These are phyloP conservation scores for Tachysurus vachellii DNA, from an alignment of 2,113 vertebrate species.

Conservation along the genomic window DNA sequence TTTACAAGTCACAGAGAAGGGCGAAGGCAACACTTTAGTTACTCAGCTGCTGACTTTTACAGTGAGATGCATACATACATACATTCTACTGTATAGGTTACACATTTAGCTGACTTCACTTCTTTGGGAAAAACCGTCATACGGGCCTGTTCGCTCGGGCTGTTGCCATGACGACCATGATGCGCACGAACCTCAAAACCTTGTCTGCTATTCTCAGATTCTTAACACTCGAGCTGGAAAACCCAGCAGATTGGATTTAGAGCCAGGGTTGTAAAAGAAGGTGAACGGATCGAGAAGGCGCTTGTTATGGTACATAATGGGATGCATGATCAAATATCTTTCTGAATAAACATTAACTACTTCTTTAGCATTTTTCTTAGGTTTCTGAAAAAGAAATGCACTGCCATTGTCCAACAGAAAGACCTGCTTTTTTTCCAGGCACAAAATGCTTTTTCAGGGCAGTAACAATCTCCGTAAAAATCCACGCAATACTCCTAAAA, in stretches of 20 bases:
- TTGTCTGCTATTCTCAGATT: background rate
- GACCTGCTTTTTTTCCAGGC: background rate
- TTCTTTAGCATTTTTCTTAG: background rate
- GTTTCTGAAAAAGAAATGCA: background rate
- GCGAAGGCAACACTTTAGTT: background rate
- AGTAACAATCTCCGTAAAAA: background rate
- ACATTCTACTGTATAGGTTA: background rate
- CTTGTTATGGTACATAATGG: background rate
- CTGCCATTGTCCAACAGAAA: background rate
- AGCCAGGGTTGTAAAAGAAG: background rate
- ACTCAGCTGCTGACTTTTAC: background rate
- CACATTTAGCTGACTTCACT: background rate
- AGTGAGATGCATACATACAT: background rate
- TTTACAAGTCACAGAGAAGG: slow-evolving; percentile 48
- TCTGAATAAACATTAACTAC: background rate
- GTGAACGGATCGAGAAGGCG: background rate
- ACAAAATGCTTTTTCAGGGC: background rate
- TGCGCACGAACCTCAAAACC: background rate
- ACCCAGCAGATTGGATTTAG: background rate
- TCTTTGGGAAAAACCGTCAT: background rate
- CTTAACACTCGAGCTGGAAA: background rate
- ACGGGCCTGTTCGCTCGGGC: background rate
- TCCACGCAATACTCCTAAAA: background rate
- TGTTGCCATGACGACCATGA: slow-evolving; percentile 32
- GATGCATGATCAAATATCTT: background rate